Base-by-base conservation (phyloP, 2,888 invertebrate species). In the Volucella bombylans region DNA sequence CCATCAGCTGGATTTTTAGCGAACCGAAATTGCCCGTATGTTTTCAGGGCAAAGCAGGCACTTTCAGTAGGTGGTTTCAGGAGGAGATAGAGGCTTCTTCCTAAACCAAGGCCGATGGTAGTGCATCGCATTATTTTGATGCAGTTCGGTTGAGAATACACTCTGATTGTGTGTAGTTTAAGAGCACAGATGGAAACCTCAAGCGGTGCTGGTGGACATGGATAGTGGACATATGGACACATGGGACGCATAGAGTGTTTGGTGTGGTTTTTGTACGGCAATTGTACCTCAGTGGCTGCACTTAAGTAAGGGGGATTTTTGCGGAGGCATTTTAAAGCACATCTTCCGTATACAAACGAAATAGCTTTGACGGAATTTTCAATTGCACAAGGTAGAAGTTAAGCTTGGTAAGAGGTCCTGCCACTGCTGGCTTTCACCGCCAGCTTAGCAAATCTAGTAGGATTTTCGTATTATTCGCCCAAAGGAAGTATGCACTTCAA, bases 61-160 rank as follows among this genome's bases (percentile, higher is more conserved):
- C 39, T 38, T 4, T 45, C 10, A 1, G n/a, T 1, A 11, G 57
- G 41, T 9, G 18, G 47, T 8, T 50, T n/a, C 41, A 15, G n/a
- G 39, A 15, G 47, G 47, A 12, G 41, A 41, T 49, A 55, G 43
- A 31, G 31, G 39, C 38, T 45, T 38, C 11, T 62, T 64, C 43
- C 67, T 45, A 49, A 52, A 59, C 57, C 45, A 23, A 59, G 69
- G 23, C n/a, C 18, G 59, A 41, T 41, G 45, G 47, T 61, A 61
- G 54, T 50, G 77, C 62, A 77, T 67, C 39, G 43, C 72, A 78
- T 82, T 82, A 82, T 82, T 82, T 78, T 67, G 82, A 78, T 72
- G 72, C 72, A 78, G 82, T 78, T 78, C 15, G 78, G 82, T 78
- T 78, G 67, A 55, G 72, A 82, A 62, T 68, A 55, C 82, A 82